Conservation (phyloP, 2,113 vertebrate species). For the Ciconia maguari region DNA sequence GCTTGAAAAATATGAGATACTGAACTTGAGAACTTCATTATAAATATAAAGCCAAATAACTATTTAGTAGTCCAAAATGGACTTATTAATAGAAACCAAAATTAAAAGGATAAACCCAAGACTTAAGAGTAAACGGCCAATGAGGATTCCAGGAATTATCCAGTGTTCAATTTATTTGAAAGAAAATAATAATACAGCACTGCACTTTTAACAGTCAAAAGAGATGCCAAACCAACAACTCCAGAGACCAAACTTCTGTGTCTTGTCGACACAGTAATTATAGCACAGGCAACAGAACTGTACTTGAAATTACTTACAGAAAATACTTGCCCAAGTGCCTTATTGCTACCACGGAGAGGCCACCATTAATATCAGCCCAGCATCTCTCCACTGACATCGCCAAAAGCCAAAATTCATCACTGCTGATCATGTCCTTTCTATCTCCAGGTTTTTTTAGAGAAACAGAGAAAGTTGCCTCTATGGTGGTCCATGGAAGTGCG, state of each 20-base stretch:
- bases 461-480: neutral
- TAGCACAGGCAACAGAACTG: neutral
- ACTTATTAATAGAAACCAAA: neutral
- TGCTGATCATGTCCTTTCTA: neutral
- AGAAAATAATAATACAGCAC: neutral
- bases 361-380: neutral
- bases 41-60: neutral
- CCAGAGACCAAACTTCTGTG: neutral
- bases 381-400: neutral
- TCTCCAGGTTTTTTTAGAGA: neutral
- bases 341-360: neutral
- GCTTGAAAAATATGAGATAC: neutral
- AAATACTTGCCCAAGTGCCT: neutral
- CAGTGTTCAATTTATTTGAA: neutral
- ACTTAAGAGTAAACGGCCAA: neutral
- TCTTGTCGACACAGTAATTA: neutral
- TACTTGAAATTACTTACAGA: neutral
- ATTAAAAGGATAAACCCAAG: slow-evolving; percentile 15
- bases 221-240: neutral
- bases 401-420: neutral
- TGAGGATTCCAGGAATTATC: neutral
- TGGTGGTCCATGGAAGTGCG: neutral
- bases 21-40: neutral
- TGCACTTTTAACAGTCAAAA: neutral
- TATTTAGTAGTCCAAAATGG: neutral